phyloP scores from a whole-genome alignment of 2,888 invertebrate species.

The Pinctada fucata region DNA sequence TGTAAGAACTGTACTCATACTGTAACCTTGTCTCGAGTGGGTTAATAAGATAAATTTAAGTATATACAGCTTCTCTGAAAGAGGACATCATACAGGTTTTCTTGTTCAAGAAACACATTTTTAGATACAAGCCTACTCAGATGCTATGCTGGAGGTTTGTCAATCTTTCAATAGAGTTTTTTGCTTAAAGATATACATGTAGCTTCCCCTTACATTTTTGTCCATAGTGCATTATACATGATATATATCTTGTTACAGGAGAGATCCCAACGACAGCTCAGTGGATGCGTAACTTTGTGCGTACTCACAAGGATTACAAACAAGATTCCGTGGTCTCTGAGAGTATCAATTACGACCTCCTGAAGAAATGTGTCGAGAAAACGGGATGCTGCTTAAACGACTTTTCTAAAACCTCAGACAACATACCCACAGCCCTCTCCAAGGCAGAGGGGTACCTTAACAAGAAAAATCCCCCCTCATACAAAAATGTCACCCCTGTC shows the following conservation, averaged over 20 bases:
- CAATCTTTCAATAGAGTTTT: background rate
- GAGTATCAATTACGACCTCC: slow-evolving; percentile 71
- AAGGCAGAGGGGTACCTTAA: slow-evolving; percentile 55
- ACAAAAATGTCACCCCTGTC: slow-evolving; percentile 11
- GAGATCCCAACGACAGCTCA: slow-evolving; percentile 94
- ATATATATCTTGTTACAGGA: slow-evolving; percentile 78
- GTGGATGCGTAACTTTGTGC: slow-evolving; percentile 95
- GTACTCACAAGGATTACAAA: slow-evolving; percentile 91
- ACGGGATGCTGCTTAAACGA: slow-evolving; percentile 55
- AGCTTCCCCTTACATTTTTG: background rate
- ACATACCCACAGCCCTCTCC: slow-evolving; percentile 68
- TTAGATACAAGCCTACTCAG: too few relatives aligned
- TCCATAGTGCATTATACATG: background rate
- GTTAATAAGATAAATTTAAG: background rate
- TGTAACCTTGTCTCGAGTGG: background rate
- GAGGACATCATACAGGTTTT: too few relatives aligned
- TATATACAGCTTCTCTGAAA: too few relatives aligned
- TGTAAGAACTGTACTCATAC: background rate
- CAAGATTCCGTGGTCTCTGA: slow-evolving; percentile 93
- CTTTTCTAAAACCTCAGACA: slow-evolving; percentile 62
- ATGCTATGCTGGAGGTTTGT: too few relatives aligned
- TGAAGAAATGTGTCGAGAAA: slow-evolving; percentile 58
- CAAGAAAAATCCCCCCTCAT: slow-evolving; percentile 32
- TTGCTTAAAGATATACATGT: background rate
- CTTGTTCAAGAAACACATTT: too few relatives aligned